Evolutionary conservation across 1,140 invertebrate genomes (phyloP).

Genomic region (Parasteatoda tepidariorum): DNA sequence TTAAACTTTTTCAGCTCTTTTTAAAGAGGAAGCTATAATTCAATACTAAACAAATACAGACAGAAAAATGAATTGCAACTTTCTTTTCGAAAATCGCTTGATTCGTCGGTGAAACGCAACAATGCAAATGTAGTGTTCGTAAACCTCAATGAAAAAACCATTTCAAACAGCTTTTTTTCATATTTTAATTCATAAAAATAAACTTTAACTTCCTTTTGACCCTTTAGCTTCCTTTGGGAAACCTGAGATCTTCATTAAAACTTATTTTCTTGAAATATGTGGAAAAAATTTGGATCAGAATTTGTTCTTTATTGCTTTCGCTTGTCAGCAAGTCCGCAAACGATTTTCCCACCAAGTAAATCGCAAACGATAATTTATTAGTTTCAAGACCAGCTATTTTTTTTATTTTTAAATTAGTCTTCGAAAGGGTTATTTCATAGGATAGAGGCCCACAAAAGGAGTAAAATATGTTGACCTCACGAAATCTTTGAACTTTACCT

Average conservation of each 20-base stretch:
- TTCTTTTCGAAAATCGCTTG: no score
- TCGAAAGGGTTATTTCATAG: no score
- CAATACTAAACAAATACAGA: conserved; percentile 34
- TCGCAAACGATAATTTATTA: not conserved
- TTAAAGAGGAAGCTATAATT: conserved; percentile 23
- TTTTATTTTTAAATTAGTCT: no score
- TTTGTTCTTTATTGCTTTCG: not conserved
- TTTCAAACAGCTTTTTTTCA: conserved; percentile 2
- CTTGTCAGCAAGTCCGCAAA: not conserved
- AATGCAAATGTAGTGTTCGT: not conserved
- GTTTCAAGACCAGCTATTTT: no score
- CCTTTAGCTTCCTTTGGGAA: conserved; percentile 36
- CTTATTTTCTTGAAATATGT: conserved; percentile 2
- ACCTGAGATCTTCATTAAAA: conserved; percentile 35
- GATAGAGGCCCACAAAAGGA: no score
- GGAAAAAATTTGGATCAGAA: not conserved
- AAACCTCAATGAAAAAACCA: not conserved
- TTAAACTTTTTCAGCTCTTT: not conserved
- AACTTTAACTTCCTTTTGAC: conserved; percentile 23
- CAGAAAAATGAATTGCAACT: conserved; percentile 20
- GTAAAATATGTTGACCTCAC: no score
- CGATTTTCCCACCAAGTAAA: not conserved
- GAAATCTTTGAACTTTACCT: no score
- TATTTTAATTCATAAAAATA: not conserved
- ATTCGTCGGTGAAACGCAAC: not conserved